Conservation (phyloP, 1,140 invertebrate genomes). For the Drosophila sp. region DNA sequence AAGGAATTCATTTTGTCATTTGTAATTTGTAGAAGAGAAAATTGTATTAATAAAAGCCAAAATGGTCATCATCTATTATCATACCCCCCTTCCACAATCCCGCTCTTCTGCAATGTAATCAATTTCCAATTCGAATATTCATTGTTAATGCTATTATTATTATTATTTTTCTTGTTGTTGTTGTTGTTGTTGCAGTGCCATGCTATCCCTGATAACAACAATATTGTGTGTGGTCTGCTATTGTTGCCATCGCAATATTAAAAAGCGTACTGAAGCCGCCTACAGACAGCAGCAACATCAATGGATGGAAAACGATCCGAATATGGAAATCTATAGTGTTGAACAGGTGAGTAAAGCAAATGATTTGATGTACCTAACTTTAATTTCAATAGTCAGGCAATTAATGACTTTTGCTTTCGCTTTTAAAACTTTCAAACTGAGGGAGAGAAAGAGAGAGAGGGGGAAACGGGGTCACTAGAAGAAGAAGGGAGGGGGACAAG, state of each 20-base stretch:
- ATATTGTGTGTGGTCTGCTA: slow-evolving; percentile 87
- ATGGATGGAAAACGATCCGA: slow-evolving; percentile 86
- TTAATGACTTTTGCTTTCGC: background rate
- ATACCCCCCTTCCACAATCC: background rate
- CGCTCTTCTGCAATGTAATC: slow-evolving; percentile 21
- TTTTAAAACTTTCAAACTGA: background rate
- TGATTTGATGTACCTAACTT: background rate
- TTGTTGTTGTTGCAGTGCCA: slow-evolving; percentile 84
- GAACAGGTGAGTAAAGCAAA: slow-evolving; percentile 84
- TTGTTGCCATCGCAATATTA: slow-evolving; percentile 87
- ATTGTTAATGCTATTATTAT: slow-evolving; percentile 34
- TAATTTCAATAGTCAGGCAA: background rate
- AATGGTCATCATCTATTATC: slow-evolving; percentile 12
- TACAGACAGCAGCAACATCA: slow-evolving; percentile 84
- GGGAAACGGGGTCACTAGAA: background rate
- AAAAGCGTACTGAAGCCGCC: slow-evolving; percentile 85
- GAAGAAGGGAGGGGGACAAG: slow-evolving; percentile 20
- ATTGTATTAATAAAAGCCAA: slow-evolving; percentile 8
- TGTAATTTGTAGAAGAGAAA: slow-evolving; percentile 8
- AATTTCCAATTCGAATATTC: slow-evolving; percentile 10
- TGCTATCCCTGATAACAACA: slow-evolving; percentile 86
- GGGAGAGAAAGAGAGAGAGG: background rate
- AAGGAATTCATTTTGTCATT: slow-evolving; percentile 5
- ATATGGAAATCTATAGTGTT: slow-evolving; percentile 87
- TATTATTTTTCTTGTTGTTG: slow-evolving; percentile 9